phyloP scores from a whole-genome alignment of 2,797 vertebrate species.

The Adrianichthys oophorus region DNA sequence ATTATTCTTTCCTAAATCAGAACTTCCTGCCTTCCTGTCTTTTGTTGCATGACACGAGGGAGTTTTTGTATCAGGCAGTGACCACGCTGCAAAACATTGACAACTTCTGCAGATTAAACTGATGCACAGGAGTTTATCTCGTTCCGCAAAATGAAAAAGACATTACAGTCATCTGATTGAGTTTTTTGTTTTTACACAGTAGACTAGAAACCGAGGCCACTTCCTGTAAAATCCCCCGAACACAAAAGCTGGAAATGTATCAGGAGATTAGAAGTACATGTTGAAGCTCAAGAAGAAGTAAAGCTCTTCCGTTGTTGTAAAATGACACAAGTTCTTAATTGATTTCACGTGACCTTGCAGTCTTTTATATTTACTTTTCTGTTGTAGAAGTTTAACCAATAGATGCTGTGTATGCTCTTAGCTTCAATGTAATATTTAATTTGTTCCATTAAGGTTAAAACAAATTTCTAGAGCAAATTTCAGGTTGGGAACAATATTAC shows the following conservation, averaged over 20 bases:
- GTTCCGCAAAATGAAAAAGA: constrained; percentile 37
- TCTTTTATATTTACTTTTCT: neutral
- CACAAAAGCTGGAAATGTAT: constrained; percentile 51
- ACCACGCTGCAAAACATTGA: constrained; percentile 56
- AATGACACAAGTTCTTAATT: constrained; percentile 19
- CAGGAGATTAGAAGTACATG: constrained; percentile 40
- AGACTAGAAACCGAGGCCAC: constrained; percentile 30
- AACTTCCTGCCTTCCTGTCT: constrained; percentile 33
- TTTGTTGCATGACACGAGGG: constrained; percentile 36
- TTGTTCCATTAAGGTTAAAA: neutral
- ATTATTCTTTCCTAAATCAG: constrained; percentile 38
- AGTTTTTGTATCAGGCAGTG: constrained; percentile 51
- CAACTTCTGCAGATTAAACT: constrained; percentile 48
- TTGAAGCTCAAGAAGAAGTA: constrained; percentile 31
- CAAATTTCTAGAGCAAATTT: too few relatives aligned
- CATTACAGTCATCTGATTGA: constrained; percentile 49
- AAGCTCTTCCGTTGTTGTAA: constrained; percentile 19
- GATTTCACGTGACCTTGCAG: constrained; percentile 4
- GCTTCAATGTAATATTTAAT: constrained; percentile 11
- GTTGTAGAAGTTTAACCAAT: constrained; percentile 8
- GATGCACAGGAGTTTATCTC: constrained; percentile 54
- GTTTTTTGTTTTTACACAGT: constrained; percentile 30
- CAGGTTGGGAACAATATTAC: too few relatives aligned
- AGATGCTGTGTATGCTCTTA: constrained; percentile 3
- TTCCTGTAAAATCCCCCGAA: constrained; percentile 41